phyloP scores from a whole-genome alignment of 2,888 invertebrate species.

The Drosophila antonietae region DNA sequence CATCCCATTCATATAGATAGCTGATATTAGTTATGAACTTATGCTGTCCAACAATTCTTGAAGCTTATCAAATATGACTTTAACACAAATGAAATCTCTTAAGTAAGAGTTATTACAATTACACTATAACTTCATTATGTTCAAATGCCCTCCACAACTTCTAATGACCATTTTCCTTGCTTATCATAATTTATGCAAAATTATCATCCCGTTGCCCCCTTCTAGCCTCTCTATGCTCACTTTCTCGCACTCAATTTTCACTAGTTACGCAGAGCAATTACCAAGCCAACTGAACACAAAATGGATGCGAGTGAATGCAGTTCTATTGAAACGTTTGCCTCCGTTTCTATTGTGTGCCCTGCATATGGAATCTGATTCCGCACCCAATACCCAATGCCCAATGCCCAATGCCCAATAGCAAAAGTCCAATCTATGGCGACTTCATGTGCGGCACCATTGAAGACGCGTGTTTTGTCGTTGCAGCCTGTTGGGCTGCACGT shows the following conservation, averaged over 20 bases:
- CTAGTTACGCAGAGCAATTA: not conserved
- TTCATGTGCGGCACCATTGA: slow-evolving; percentile 53
- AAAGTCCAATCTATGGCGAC: slow-evolving; percentile 14
- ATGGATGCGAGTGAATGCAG: slow-evolving; percentile 33
- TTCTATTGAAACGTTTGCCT: slow-evolving; percentile 27
- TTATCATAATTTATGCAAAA: not conserved
- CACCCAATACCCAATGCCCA: slow-evolving; percentile 6
- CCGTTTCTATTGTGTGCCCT: slow-evolving; percentile 30
- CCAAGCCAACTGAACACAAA: not conserved
- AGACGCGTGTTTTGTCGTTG: slow-evolving; percentile 72
- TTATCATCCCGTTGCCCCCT: not conserved
- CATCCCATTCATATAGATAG: no score
- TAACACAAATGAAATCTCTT: not conserved
- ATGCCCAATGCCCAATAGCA: slow-evolving; percentile 1
- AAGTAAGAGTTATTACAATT: no score
- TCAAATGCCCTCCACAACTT: no score
- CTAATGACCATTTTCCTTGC: not conserved
- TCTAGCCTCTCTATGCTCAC: slow-evolving; percentile 1
- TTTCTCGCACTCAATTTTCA: slow-evolving; percentile 6
- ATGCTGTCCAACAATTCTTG: no score
- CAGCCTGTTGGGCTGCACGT: slow-evolving; percentile 64
- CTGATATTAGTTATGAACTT: no score
- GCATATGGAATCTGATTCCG: slow-evolving; percentile 31
- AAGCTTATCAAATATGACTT: no score
- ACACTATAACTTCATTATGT: no score